Percentiles rank a stretch among this genome's conserved stretches.
These are phyloP conservation scores for Pandion haliaetus DNA, from an alignment of 2,113 vertebrate genomes.

Conservation along the genomic window DNA sequence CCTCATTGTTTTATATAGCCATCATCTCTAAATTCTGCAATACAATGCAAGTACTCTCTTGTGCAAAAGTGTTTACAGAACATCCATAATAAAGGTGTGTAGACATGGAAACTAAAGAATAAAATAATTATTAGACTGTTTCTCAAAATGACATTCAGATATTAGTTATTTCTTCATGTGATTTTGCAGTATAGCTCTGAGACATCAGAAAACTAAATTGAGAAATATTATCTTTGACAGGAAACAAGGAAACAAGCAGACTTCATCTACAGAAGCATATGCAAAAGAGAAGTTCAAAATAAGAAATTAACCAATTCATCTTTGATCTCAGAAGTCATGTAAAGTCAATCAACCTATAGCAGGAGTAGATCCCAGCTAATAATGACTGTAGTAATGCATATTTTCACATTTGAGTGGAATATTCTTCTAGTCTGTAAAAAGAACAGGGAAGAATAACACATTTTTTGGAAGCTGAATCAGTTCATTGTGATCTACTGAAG, in stretches of 20 bases:
- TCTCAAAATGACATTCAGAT: neutral
- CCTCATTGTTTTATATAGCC: neutral
- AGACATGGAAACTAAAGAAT: conserved; percentile 13
- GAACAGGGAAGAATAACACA: neutral
- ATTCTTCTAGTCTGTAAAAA: neutral
- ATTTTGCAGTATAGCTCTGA: neutral
- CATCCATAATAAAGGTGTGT: neutral
- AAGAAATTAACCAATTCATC: neutral
- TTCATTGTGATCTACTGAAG: neutral
- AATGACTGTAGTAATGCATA: neutral
- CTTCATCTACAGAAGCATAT: neutral
- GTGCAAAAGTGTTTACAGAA: neutral
- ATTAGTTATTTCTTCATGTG: neutral
- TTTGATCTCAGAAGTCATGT: neutral
- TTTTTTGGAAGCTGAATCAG: neutral
- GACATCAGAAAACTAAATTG: neutral
- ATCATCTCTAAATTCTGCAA: neutral
- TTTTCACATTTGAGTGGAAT: neutral
- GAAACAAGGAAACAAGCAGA: neutral
- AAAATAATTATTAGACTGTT: conserved; percentile 30
- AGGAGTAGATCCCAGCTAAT: neutral
- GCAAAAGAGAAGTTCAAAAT: neutral
- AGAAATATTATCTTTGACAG: neutral
- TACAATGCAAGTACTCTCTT: neutral
- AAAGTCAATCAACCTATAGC: neutral